Base-by-base conservation (phyloP, 2,888 invertebrate species). In the Dastarcus helophoroides region DNA sequence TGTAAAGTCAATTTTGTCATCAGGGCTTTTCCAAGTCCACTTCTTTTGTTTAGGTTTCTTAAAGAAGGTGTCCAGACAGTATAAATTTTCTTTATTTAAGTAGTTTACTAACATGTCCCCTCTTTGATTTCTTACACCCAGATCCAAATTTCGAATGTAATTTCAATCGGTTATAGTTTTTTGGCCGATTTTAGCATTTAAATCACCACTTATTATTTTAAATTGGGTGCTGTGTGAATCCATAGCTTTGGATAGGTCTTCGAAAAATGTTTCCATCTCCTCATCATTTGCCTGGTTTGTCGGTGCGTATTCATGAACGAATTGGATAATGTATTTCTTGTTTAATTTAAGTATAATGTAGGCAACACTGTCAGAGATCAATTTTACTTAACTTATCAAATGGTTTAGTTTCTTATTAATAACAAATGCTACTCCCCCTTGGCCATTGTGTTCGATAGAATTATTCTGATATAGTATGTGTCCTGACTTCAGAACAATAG, bases 381-480 rank as follows among this genome's bases (percentile, higher is more conserved):
- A 31, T 12, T 31, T 14, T 29, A 31, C 14, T 26, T 27, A 13
- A 8, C 25, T 26, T 31, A 31, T 31, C 31, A 29, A n/a, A 14
- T 31, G 19, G 13, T 27, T 26, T 3, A 31, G 14, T 14, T 29
- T 29, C 16, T 26, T 26, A 13, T 29, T 29, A 14, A 31, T 29
- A 3, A 31, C 14, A 26, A 31, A 31, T 31, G 31, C 16, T 7
- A 26, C 24, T 24, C 24, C 24, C 9, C 24, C 24, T 24, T 24
- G 24, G 10, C 24, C 24, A 3, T 10, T 21, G 15, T 6, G 31
- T 3, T 12, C 14, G 9, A 9, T 12, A 9, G 15, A 7, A 14
- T 32, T 32, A 9, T 27, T 32, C 16, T 16, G 27, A 15, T 33
- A 30, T 3, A 33, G 14, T 14, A 33, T 6, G 14, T 33, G 33